Evolutionary conservation across 1,140 invertebrate species (phyloP), one percentile per base, ranked within the genome.

Genomic region (Rhagoletis pomonella): DNA sequence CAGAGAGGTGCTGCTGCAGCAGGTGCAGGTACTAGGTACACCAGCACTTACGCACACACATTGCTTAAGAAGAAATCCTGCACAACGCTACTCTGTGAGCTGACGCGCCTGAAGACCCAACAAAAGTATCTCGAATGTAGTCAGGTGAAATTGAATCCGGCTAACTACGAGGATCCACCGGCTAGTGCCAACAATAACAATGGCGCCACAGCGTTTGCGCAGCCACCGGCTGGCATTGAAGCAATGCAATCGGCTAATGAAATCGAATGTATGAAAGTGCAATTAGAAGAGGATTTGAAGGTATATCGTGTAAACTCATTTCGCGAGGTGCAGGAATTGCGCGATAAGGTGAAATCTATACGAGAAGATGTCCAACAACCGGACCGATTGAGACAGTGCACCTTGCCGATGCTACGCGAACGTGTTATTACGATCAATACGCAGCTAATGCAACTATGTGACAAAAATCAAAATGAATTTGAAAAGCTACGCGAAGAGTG

Each of bases 121-220:
- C 92, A 92, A 89, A 93, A 93, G 89, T 93, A 93, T 89, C 90
- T 93, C n/a, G 92, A 92, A 89, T 92, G 90, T 89, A 90, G 90
- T 90, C 73, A 81, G 17, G 47, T 55, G 5, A 81, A 81, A 55
- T 81, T 81, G 44, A 81, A 55, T 81, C 1, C 73, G 9, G 47
- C 44, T 19, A 50, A 81, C n/a, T 81, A 19, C 44, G 73, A 55
- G 9, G 87, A 60, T 47, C 47, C 14, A 55, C 14, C 65, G 58
- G n/a, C 29, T 14, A 44, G 58, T 12, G 39, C 44, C n/a, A 65
- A n/a, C 14, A 73, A 42, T 55, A 62, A 81, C 9, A 55, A 19
- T 14, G 29, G 47, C 64, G n/a, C 19, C 64, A 14, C 60, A 12
- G 60, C 73, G 29, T 55, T 65, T 17, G 2, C 60, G 55, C 5